Evolutionary conservation across 2,888 invertebrate genomes (phyloP).

Genomic region (Xestia sexstrigata): DNA sequence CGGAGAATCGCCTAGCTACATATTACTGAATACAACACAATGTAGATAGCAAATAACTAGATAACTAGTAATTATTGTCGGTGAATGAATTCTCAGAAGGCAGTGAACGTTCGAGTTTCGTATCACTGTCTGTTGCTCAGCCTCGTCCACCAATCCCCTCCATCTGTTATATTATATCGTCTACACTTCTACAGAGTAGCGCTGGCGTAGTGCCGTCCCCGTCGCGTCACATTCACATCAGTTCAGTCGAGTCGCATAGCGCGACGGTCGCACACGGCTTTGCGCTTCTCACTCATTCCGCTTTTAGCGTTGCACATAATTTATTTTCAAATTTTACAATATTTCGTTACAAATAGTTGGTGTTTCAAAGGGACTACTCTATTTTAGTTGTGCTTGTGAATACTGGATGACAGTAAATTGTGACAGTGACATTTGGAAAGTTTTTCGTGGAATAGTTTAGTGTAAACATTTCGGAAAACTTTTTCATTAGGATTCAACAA

Average conservation of each 20-base stretch:
- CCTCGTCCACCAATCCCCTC: conserved; percentile 71
- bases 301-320: conserved; percentile 14
- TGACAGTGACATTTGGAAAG: conserved; percentile 52
- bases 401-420: conserved; percentile 29
- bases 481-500: conserved; percentile 23
- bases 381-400: conserved; percentile 6
- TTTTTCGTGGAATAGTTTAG: conserved; percentile 19
- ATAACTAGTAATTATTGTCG: conserved; percentile 77
- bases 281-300: conserved; percentile 33
- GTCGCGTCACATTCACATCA: conserved; percentile 19
- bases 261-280: conserved; percentile 22
- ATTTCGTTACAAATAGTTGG: conserved; percentile 1
- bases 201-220: conserved; percentile 5
- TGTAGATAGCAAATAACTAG: conserved; percentile 78
- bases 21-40: conserved; percentile 67
- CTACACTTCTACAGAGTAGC: conserved; percentile 36
- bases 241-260: conserved; percentile 45
- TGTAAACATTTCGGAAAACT: conserved; percentile 48
- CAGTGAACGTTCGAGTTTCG: conserved; percentile 81
- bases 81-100: conserved; percentile 86
- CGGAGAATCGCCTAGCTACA: conserved; percentile 66
- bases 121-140: conserved; percentile 72
- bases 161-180: conserved; percentile 35
- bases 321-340: background rate
- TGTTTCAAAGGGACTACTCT: conserved; percentile 29